Base-by-base conservation (phyloP, 2,113 vertebrate genomes). In the Halichoeres trimaculatus region DNA sequence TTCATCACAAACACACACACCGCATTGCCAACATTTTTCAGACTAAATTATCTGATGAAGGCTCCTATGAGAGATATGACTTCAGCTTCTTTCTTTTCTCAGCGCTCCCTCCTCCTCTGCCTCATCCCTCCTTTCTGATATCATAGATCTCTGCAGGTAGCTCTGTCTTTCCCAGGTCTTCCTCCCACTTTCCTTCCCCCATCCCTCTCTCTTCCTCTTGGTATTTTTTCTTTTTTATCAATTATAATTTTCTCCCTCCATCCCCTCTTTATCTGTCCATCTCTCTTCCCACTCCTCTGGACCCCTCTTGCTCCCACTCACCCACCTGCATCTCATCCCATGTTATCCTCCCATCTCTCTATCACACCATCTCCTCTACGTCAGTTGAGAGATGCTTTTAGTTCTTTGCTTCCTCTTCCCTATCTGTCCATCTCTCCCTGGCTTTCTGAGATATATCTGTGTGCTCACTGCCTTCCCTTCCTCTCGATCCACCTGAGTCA, bases 371-470 rank as follows among this genome's bases (percentile, higher is more conserved):
- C 82, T 81, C 82, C 34, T 69, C 76, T 66, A 84, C 12, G 0
- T 35, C 47, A 64, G 80, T 85, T 81, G 74, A 62, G 69, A 71
- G 70, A 57, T 53, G 59, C 76, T 85, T 80, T 88, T 78, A 82
- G 66, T 70, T 78, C 78, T 57, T 66, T 47, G 45, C 73, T 75
- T 78, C 74, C 58, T 80, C 77, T 53, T 78, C 30, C 23, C 54
- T 86, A 81, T 89, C 85, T 47, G 48, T 36, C 85, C 47, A 75
- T 87, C 79, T 80, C 69, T 62, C 53, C 17, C 40, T 65, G 55
- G 36, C 67, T 75, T 51, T 76, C 67, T 30, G 45, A 79, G 78
- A 85, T 70, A 76, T 66, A 81, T 77, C 56, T 35, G 56, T 8
- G 17, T 26, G 45, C 62, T 51, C 19, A 47, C 41, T 69, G 26